A percentile compares a stretch with the other conserved stretches of the same genome.
Conservation (phyloP, 2,888 invertebrate species). For the Odontomyia ornata region DNA sequence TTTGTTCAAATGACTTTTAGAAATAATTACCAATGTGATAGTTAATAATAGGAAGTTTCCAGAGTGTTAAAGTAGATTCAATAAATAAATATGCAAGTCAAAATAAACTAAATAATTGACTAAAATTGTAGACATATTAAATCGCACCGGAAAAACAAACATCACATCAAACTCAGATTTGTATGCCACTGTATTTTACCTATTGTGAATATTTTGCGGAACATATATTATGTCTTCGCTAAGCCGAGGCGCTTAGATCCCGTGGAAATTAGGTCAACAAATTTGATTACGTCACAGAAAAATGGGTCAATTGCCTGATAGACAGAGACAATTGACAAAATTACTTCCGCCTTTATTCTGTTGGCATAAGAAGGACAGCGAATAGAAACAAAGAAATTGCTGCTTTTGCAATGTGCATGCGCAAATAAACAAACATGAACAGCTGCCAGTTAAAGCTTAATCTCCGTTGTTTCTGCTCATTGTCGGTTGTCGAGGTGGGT, state of each 20-base stretch:
- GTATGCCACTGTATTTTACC: neutral
- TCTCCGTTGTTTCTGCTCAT: neutral
- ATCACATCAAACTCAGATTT: too few species aligned
- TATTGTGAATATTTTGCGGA: neutral
- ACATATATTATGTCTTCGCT: neutral
- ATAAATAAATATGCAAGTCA: too few species aligned
- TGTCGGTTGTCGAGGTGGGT: neutral
- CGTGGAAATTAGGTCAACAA: conserved; percentile 6
- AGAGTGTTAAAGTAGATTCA: too few species aligned
- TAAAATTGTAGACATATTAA: too few species aligned
- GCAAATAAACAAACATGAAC: conserved; percentile 39
- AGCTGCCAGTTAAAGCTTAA: conserved; percentile 13
- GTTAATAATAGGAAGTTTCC: too few species aligned
- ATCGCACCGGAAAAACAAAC: too few species aligned
- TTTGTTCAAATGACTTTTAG: too few species aligned
- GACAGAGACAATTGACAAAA: conserved; percentile 9
- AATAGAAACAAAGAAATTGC: neutral
- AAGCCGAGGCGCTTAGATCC: neutral
- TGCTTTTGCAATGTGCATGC: neutral
- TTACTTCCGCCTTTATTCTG: neutral
- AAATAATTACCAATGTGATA: too few species aligned
- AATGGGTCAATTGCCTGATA: conserved; percentile 23
- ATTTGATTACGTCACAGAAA: conserved; percentile 26
- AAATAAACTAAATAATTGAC: too few species aligned
- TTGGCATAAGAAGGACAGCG: neutral